Evolutionary conservation across 2,888 invertebrate species (phyloP).

Genomic region (Onthophagus sagittarius): DNA sequence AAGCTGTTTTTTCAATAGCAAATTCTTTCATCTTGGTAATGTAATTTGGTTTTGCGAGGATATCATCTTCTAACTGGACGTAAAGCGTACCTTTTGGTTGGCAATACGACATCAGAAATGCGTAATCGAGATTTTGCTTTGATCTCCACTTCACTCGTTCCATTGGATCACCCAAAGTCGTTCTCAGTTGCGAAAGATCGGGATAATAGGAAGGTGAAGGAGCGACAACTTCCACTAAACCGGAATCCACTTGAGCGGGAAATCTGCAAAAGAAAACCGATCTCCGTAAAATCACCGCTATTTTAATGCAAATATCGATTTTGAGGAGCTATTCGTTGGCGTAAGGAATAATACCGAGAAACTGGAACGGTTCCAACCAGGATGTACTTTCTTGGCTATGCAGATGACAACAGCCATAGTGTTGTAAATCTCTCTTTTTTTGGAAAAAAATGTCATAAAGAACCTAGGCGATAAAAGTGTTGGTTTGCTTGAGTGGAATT

Average conservation of each 20-base stretch:
- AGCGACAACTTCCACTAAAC: constrained; percentile 84
- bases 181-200: constrained; percentile 69
- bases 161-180: constrained; percentile 79
- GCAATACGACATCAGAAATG: constrained; percentile 92
- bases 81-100: constrained; percentile 85
- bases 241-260: constrained; percentile 66
- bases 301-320: constrained; percentile 12
- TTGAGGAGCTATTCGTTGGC: not conserved
- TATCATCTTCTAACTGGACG: constrained; percentile 91
- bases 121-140: constrained; percentile 92
- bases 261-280: constrained; percentile 57
- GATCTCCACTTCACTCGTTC: constrained; percentile 88
- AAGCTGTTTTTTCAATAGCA: constrained; percentile 70
- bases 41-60: constrained; percentile 80
- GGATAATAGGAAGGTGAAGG: constrained; percentile 87
- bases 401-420: not conserved
- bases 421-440: not conserved
- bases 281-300: not conserved
- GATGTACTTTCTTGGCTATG: not conserved
- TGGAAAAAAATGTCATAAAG: not conserved
- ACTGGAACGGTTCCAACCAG: no score
- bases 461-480: not conserved
- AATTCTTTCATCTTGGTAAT: constrained; percentile 81
- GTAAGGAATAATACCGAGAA: no score
- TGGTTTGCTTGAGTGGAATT: not conserved